Conservation (phyloP, 2,113 vertebrate species). For the Poecilia latipinna region DNA sequence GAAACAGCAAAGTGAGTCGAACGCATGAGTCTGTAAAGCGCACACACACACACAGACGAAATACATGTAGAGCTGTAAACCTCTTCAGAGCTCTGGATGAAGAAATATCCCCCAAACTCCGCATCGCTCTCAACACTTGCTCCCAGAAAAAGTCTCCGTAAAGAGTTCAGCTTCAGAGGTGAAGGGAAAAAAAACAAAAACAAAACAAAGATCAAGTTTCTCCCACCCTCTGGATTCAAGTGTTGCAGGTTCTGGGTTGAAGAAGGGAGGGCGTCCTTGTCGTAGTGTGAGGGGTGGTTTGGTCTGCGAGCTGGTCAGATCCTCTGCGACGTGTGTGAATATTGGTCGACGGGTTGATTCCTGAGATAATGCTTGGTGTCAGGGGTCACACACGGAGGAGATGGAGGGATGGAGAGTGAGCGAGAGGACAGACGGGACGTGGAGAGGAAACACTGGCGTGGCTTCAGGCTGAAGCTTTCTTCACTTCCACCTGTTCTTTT, state of each 20-base stretch:
- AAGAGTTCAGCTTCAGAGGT: constrained; percentile 56
- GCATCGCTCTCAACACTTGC: constrained; percentile 31
- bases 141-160: constrained; percentile 40
- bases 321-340: constrained; percentile 36
- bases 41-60: constrained; percentile 14
- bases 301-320: constrained; percentile 34
- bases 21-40: constrained; percentile 44
- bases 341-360: constrained; percentile 72
- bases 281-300: constrained; percentile 14
- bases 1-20: constrained; percentile 56
- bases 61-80: constrained; percentile 57
- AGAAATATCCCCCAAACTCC: constrained; percentile 26
- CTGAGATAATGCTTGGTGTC: constrained; percentile 78
- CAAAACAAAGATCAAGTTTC: constrained; percentile 25
- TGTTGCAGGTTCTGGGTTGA: constrained; percentile 64
- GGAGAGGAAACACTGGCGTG: not conserved
- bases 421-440: constrained; percentile 21
- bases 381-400: constrained; percentile 46
- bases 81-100: constrained; percentile 36
- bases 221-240: constrained; percentile 64
- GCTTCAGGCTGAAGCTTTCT: constrained; percentile 63
- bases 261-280: constrained; percentile 24
- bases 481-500: constrained; percentile 58
- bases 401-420: constrained; percentile 38
- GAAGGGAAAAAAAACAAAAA: constrained; percentile 15